These are phyloP conservation scores for Taenioides sp. DNA, from an alignment of 2,797 vertebrate genomes.

Conservation along the genomic window DNA sequence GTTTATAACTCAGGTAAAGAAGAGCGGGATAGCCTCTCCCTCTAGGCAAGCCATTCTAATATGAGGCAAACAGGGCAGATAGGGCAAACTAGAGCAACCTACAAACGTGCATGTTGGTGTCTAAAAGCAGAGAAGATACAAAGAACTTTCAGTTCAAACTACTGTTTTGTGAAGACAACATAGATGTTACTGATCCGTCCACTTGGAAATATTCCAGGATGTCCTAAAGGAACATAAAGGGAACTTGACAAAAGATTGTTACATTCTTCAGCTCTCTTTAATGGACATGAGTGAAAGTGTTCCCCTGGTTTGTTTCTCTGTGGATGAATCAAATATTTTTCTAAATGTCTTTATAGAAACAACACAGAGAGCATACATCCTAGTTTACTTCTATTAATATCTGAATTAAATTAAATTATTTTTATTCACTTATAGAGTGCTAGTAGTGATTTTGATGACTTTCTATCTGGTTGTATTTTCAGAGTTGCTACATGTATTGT, in stretches of 20 bases:
- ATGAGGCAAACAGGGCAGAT: conserved; percentile 35
- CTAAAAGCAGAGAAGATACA: conserved; percentile 42
- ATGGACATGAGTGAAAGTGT: conserved; percentile 65
- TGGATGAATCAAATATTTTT: conserved; percentile 76
- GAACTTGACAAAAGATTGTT: conserved; percentile 68
- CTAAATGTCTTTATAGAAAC: conserved; percentile 16
- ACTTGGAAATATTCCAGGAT: conserved; percentile 78
- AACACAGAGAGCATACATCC: conserved; percentile 10
- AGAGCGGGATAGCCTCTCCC: conserved; percentile 55
- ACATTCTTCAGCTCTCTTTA: conserved; percentile 47
- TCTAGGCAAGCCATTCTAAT: conserved; percentile 45
- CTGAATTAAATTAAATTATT: conserved; percentile 38
- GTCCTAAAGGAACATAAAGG: conserved; percentile 73
- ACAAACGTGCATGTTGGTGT: conserved; percentile 41
- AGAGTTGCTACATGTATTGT: conserved; percentile 52
- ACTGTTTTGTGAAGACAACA: conserved; percentile 51
- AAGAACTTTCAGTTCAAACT: conserved; percentile 40
- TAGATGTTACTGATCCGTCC: conserved; percentile 75
- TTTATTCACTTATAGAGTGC: conserved; percentile 69
- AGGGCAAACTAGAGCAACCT: conserved; percentile 36
- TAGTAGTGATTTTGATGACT: conserved; percentile 63
- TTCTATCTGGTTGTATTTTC: conserved; percentile 64
- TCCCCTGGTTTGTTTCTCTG: conserved; percentile 78
- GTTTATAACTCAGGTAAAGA: conserved; percentile 68
- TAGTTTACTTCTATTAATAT: too few species aligned